Evolutionary conservation across 2,888 invertebrate species (phyloP), one percentile per base, ranked within the genome.

Genomic region (Trachelus iudaicus): DNA sequence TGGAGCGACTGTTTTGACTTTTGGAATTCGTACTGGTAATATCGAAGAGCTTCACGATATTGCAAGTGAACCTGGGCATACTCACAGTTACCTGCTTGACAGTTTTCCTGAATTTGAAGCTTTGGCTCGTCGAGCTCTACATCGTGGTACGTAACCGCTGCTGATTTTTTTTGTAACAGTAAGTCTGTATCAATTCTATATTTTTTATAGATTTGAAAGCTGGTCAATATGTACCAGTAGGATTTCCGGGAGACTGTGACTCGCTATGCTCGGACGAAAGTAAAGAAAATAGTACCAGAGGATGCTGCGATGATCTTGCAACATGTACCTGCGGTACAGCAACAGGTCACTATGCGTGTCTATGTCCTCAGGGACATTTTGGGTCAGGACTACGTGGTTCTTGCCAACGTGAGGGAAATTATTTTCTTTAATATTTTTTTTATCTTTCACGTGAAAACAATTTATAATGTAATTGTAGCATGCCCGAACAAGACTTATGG

Each of bases 101-200:
- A 94, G 94, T 83, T 95, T 95, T 88, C 92, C 93, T 74, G 94
- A 95, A 87, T 95, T 95, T 87, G 95, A 95, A 88, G 94, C 94
- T 34, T 90, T 95, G 68, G 95, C 95, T 1, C 91, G 95, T 80
- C 92, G 94, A 84, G 95, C 95, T 3, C 88, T 95, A 11, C 95
- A 95, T 87, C 93, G 94, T 89, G 95, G 95, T 94, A 83, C 87
- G 88, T 83, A 37, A 40, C 30, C 37, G 69, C n/a, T 35, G 37
- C 34, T 71, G n/a, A 78, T 34, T 77, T 69, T 73, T 40, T 6
- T 75, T 68, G 30, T 23, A 68, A 74, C 13, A 23, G 75, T 40
- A 79, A 69, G 40, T 69, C 56, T 34, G 23, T 33, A 23, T 23
- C 23, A 31, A 13, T 71, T 11, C 37, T 79, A 33, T 76, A 76